Evolutionary conservation across 2,888 invertebrate species (phyloP), one percentile per base, ranked within the genome.

Genomic region (Cantharis nigra): DNA sequence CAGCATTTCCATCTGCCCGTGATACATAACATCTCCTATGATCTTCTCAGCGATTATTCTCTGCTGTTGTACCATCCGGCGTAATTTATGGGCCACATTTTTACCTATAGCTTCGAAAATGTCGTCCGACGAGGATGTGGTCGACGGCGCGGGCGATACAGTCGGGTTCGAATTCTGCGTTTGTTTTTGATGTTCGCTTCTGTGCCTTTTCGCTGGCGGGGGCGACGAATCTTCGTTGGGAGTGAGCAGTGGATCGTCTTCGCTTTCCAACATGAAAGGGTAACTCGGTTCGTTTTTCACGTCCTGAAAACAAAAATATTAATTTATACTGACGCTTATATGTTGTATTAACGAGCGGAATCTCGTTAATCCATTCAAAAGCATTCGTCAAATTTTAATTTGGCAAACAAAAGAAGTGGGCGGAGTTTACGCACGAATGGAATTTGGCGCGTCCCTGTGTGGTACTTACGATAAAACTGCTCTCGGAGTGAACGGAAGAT

Each of bases 11-110:
- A 88, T 84, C 80, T 88, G 88, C 28, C 87, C 88, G 78, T 88
- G 88, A 77, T 88, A 89, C 63, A 89, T 81, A 74, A 88, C 86
- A 78, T 89, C 88, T 80, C 87, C 87, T 18, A 89, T 79, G 26
- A 89, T 81, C 83, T 89, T 89, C 74, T 89, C 88, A 3, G 88
- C 88, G 70, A 89, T 86, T 80, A 89, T 89, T 82, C 88, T 85
- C 82, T 88, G 88, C 76, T 88, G 88, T 23, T 86, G 69, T 74
- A 86, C 82, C 88, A 89, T 88, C 77, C 86, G 86, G 62, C 88
- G 84, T 18, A 89, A 81, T 82, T 89, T 89, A 5, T 88, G 87
- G 2, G 88, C 88, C 20, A 89, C 88, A 76, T 89, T 89, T 73
- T 86, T 83, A 16, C 88, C 88, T 74, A 89, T 87, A 3, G 88